phyloP scores from a whole-genome alignment of 2,888 invertebrate genomes.

The Acanthoscelides obtectus region DNA sequence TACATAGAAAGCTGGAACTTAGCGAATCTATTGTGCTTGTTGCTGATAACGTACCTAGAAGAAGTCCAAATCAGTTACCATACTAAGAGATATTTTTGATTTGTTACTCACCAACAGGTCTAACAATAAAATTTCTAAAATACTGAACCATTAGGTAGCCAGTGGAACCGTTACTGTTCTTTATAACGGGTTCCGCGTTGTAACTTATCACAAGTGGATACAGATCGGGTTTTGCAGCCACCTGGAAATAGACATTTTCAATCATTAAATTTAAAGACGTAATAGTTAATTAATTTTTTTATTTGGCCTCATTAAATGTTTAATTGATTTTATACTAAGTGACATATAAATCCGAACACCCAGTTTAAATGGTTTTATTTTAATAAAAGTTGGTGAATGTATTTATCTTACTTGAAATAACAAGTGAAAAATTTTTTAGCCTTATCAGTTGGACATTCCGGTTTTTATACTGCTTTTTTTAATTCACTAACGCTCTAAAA shows the following conservation, averaged over 20 bases:
- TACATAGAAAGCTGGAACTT: conserved; percentile 83
- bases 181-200: conserved; percentile 61
- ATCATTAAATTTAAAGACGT: too few species aligned
- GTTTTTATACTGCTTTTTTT: too few species aligned
- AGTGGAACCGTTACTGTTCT: conserved; percentile 62
- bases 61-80: not conserved
- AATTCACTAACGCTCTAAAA: too few species aligned
- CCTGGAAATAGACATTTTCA: conserved; percentile 49
- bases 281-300: too few species aligned
- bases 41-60: conserved; percentile 71
- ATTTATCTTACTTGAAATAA: too few species aligned
- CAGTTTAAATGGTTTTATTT: too few species aligned
- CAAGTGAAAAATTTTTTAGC: too few species aligned
- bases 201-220: conserved; percentile 81
- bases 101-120: conserved; percentile 57
- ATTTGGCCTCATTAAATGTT: too few species aligned
- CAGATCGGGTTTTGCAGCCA: conserved; percentile 79
- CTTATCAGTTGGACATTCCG: too few species aligned
- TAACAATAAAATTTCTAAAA: conserved; percentile 72
- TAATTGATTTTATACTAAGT: too few species aligned
- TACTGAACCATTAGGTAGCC: conserved; percentile 83
- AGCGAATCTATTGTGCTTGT: conserved; percentile 83
- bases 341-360: too few species aligned
- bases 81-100: conserved; percentile 5
- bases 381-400: too few species aligned